These are phyloP conservation scores for Ceratosolen fusciceps DNA, from an alignment of 1,140 invertebrate genomes.

Conservation along the genomic window DNA sequence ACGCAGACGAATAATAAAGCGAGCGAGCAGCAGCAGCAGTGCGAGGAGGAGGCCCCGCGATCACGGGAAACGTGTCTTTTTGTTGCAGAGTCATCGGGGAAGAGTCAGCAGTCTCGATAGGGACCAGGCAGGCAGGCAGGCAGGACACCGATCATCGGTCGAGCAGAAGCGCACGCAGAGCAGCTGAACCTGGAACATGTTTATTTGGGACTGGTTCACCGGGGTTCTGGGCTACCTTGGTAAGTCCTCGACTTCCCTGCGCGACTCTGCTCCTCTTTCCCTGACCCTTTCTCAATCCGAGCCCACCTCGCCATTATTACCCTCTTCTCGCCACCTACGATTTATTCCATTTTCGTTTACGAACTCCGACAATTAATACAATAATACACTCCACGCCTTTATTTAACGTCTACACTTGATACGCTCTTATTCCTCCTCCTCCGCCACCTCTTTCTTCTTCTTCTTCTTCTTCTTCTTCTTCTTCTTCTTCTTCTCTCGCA, in stretches of 20 bases:
- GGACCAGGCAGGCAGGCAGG: no score
- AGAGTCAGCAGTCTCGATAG: slow-evolving; percentile 17
- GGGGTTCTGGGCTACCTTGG: slow-evolving; percentile 95
- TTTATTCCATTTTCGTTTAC: no score
- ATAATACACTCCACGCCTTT: no score
- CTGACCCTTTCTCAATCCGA: neutral
- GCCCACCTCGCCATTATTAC: no score
- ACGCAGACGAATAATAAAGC: slow-evolving; percentile 39
- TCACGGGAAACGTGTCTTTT: slow-evolving; percentile 52
- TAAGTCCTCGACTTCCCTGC: slow-evolving; percentile 70
- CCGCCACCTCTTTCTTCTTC: neutral
- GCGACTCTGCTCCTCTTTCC: neutral
- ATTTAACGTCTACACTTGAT: no score
- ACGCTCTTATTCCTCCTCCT: no score
- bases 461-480: neutral
- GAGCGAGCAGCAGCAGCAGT: no score
- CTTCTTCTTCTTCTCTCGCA: neutral
- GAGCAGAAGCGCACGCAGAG: slow-evolving; percentile 21
- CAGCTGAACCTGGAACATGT: slow-evolving; percentile 79
- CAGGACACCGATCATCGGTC: neutral
- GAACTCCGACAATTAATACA: no score
- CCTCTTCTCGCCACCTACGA: no score
- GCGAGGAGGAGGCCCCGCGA: slow-evolving; percentile 32
- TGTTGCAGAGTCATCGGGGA: slow-evolving; percentile 69
- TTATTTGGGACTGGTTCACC: slow-evolving; percentile 98